A percentile compares a stretch with the other conserved stretches of the same genome.
Conservation (phyloP, 1,140 invertebrate genomes). For the Saccostrea glomerata region DNA sequence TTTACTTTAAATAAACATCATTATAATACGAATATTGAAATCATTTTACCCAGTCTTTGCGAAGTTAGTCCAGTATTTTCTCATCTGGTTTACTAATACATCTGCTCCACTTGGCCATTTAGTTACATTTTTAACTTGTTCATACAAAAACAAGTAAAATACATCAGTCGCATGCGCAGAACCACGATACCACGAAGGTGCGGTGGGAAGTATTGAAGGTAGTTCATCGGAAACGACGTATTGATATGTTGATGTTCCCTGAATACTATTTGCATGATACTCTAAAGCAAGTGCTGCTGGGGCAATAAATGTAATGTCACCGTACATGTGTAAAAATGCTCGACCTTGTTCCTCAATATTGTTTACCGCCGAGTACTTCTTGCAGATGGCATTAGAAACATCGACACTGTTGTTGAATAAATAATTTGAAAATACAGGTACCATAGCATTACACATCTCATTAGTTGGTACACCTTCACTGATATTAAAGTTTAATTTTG, state of each 20-base stretch:
- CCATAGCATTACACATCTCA: not conserved
- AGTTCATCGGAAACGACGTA: slow-evolving; percentile 25
- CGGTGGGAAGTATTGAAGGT: not conserved
- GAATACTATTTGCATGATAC: slow-evolving; percentile 1
- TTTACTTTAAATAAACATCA: too few species aligned
- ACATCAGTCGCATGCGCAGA: slow-evolving; percentile 8
- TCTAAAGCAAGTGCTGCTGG: not conserved
- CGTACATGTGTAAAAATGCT: slow-evolving; percentile 1
- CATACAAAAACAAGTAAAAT: not conserved
- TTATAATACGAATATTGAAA: not conserved
- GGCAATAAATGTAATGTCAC: slow-evolving; percentile 33
- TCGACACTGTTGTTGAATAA: slow-evolving; percentile 5
- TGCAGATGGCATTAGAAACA: slow-evolving; percentile 1
- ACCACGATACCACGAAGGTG: slow-evolving; percentile 13
- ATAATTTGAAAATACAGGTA: not conserved
- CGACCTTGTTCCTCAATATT: slow-evolving; percentile 37
- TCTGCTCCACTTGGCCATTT: not conserved
- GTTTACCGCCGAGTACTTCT: not conserved
- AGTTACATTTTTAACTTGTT: not conserved
- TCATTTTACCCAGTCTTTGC: slow-evolving; percentile 43
- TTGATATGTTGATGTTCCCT: slow-evolving; percentile 37
- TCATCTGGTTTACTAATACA: slow-evolving; percentile 2
- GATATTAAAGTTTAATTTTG: not conserved
- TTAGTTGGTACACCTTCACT: slow-evolving; percentile 1
- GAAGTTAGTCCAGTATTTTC: slow-evolving; percentile 40